Percentiles rank a stretch among this genome's conserved stretches.
These are phyloP conservation scores for Strigops habroptila DNA, from an alignment of 2,113 vertebrate species.

Conservation along the genomic window DNA sequence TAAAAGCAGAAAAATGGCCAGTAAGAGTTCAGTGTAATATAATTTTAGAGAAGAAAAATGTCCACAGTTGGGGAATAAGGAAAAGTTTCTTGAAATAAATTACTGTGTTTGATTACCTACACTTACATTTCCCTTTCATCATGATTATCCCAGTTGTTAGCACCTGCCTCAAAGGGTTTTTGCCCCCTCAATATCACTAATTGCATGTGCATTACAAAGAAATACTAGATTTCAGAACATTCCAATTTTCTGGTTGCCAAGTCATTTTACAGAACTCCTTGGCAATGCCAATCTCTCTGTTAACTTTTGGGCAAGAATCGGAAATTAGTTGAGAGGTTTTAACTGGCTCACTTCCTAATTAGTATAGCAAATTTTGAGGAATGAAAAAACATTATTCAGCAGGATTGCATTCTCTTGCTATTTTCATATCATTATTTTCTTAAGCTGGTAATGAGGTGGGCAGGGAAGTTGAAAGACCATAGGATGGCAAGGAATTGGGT, in stretches of 20 bases:
- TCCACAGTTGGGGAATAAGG: not conserved
- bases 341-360: not conserved
- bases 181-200: not conserved
- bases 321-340: not conserved
- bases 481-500: not conserved
- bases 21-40: not conserved
- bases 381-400: not conserved
- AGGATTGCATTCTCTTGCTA: not conserved
- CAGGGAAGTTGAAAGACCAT: not conserved
- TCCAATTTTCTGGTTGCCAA: not conserved
- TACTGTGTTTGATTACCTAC: not conserved
- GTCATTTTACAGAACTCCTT: not conserved
- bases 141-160: not conserved
- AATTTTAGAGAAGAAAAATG: not conserved
- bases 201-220: not conserved
- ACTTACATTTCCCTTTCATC: not conserved
- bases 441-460: not conserved
- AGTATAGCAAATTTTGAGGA: not conserved
- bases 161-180: not conserved
- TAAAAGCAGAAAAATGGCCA: not conserved
- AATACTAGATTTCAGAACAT: not conserved
- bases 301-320: not conserved
- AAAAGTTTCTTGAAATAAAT: not conserved
- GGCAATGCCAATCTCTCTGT: not conserved
- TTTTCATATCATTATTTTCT: not conserved